Evolutionary conservation across 2,797 vertebrate species (phyloP).

Genomic region (Melanotaenia parkinsoni): DNA sequence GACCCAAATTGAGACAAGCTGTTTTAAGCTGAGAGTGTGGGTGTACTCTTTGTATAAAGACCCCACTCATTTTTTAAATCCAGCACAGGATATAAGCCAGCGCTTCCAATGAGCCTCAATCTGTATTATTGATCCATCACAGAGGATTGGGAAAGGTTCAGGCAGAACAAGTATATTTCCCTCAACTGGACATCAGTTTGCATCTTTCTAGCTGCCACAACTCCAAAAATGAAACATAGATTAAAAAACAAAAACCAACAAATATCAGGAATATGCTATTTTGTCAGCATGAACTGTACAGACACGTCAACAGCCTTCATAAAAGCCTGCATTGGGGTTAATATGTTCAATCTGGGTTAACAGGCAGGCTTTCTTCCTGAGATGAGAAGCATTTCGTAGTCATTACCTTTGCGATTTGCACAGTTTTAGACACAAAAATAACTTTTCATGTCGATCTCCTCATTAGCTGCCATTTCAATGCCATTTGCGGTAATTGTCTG

Average conservation of each 20-base stretch:
- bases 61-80: constrained; percentile 8
- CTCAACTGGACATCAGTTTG: neutral
- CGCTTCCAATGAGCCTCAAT: constrained; percentile 4
- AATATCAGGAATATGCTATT: neutral
- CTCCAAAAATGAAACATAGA: neutral
- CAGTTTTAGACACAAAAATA: constrained; percentile 9
- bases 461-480: neutral
- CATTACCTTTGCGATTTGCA: neutral
- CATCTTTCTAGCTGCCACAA: constrained; percentile 2
- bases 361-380: neutral
- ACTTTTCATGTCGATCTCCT: neutral
- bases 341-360: neutral
- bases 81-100: constrained; percentile 8
- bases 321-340: constrained; percentile 11
- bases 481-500: constrained; percentile 1
- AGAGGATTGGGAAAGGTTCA: neutral
- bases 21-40: constrained; percentile 4
- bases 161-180: constrained; percentile 1
- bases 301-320: constrained; percentile 9
- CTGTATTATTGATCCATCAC: constrained; percentile 15
- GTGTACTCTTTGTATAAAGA: constrained; percentile 17
- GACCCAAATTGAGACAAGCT: neutral
- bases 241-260: neutral
- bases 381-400: neutral
- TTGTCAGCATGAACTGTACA: neutral